Conservation (phyloP, 2,113 vertebrate genomes). For the Sula dactylatra region DNA sequence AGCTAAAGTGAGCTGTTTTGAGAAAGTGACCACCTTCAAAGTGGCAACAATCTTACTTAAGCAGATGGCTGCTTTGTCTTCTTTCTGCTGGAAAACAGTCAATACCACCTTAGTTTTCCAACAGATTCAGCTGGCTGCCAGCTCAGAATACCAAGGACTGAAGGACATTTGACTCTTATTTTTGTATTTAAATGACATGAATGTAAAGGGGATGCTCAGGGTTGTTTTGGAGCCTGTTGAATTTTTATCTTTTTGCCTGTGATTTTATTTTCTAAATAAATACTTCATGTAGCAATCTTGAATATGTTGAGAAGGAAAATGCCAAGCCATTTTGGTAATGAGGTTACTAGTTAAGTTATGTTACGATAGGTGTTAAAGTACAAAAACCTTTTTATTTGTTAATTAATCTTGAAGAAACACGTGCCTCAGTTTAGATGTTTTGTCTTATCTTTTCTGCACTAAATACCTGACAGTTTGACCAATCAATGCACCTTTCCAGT, state of each 20-base stretch:
- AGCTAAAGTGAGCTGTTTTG: slow-evolving; percentile 59
- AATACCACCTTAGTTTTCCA: slow-evolving; percentile 57
- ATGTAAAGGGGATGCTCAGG: slow-evolving; percentile 94
- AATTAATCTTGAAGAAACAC: slow-evolving; percentile 78
- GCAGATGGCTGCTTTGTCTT: slow-evolving; percentile 55
- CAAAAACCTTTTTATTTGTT: slow-evolving; percentile 73
- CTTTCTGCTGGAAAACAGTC: slow-evolving; percentile 44
- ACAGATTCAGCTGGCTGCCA: slow-evolving; percentile 54
- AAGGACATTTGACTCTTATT: slow-evolving; percentile 78
- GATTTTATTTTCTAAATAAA: slow-evolving; percentile 76
- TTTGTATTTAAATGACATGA: slow-evolving; percentile 86
- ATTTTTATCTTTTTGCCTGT: slow-evolving; percentile 80
- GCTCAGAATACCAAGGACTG: slow-evolving; percentile 68
- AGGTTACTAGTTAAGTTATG: slow-evolving; percentile 72
- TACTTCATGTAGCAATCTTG: slow-evolving; percentile 76
- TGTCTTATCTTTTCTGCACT: slow-evolving; percentile 80
- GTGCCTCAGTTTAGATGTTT: slow-evolving; percentile 82
- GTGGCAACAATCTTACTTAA: slow-evolving; percentile 63
- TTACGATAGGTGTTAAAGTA: slow-evolving; percentile 69
- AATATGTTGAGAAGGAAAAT: slow-evolving; percentile 72
- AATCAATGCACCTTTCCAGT: slow-evolving; percentile 65
- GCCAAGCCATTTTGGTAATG: slow-evolving; percentile 71
- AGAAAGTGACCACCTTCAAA: slow-evolving; percentile 54
- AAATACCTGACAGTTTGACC: slow-evolving; percentile 76
- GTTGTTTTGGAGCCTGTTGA: slow-evolving; percentile 85